Base-by-base conservation (phyloP, 2,797 vertebrate species). In the Mormyrops attenuatus region DNA sequence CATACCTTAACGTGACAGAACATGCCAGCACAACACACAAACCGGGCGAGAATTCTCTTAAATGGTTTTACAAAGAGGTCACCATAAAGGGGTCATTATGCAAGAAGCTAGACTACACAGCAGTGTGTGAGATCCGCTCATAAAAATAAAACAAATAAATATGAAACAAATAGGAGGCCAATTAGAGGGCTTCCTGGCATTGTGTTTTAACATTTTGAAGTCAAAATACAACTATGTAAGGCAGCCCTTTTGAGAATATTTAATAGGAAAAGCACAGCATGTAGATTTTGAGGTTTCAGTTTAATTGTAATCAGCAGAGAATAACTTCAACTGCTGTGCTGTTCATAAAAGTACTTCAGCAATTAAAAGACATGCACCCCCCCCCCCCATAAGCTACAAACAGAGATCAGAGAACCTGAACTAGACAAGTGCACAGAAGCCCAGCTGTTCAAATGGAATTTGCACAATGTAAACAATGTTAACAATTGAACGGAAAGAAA, bases 141-240 rank as follows among this genome's bases (percentile, higher is more conserved):
- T 85, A 85, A 85, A 82, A 47, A 82, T 47, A 82, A 82, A 44
- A 82, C 22, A 85, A 50, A 85, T 85, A 52, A 85, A 85, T 50
- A 85, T 85, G 82, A 85, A 49, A 85, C 49, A 52, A 49, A 82
- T 47, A 82, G 77, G 77, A 85, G 82, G 82, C 82, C 47, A 85
- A 85, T 85, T 85, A 85, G n/a, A 85, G 82, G 82, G 82, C 11
- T 85, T 85, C 44, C 82, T 85, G 44, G 44, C 49, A 85, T 85
- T 85, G 82, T 85, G 44, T 52, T 85, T 85, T 85, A 52, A 26
- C 82, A 50, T 85, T 50, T 85, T 52, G 44, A 52, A 85, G 49
- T 52, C 49, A 85, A 85, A 82, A 82, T 82, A 47, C 20, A 82
- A 82, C 73, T n/a, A 47, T 82, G 77, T 47, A 44, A 44, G 2